These are phyloP conservation scores for Patiria pectinifera DNA, from an alignment of 53 echinoderm and acorn worm species.

Conservation along the genomic window DNA sequence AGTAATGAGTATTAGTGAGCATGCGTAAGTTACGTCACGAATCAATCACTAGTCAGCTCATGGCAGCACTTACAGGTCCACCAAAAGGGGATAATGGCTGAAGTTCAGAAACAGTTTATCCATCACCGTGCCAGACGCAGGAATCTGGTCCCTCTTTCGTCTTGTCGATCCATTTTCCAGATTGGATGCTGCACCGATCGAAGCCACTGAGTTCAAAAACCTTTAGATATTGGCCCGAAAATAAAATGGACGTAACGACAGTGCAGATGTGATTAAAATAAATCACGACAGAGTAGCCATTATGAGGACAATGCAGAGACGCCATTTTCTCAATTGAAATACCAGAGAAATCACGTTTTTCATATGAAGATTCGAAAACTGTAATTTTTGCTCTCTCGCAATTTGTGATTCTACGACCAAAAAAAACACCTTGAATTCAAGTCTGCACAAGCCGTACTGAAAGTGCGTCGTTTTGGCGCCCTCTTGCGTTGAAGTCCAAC, in stretches of 20 bases:
- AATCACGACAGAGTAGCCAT: too few relatives aligned
- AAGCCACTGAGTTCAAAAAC: background rate
- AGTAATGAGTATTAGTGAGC: too few relatives aligned
- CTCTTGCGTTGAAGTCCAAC: too few relatives aligned
- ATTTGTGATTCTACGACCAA: too few relatives aligned
- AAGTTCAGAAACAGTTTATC: constrained; percentile 1
- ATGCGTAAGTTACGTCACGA: background rate
- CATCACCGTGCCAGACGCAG: background rate
- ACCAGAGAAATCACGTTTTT: too few relatives aligned
- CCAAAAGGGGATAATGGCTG: background rate
- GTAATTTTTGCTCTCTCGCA: too few relatives aligned
- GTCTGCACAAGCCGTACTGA: too few relatives aligned
- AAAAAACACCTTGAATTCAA: too few relatives aligned
- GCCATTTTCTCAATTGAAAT: too few relatives aligned
- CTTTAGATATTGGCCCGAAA: background rate
- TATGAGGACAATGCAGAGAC: too few relatives aligned
- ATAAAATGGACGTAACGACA: background rate
- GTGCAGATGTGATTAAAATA: background rate
- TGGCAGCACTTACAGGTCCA: constrained; percentile 19
- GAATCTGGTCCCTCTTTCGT: background rate
- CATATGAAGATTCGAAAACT: too few relatives aligned
- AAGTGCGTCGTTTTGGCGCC: too few relatives aligned
- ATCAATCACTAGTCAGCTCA: background rate
- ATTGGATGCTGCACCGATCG: background rate
- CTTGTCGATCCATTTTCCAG: background rate